Conservation (phyloP, 2,113 vertebrate species). For the Telmatochromis brachygnathus region DNA sequence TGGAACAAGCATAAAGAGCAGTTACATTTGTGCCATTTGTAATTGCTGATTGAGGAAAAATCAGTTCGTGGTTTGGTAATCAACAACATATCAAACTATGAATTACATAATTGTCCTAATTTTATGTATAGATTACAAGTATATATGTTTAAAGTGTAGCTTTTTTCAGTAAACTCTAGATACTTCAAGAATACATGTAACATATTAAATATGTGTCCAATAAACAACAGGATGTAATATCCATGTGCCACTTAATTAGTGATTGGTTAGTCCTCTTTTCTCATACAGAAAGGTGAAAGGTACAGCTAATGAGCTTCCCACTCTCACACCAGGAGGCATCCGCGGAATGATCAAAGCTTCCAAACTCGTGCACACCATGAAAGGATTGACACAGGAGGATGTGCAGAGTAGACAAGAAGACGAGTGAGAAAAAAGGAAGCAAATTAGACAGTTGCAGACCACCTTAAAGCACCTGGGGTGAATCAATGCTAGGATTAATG, state of each 20-base stretch:
- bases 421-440: not conserved
- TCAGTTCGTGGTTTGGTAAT: not conserved
- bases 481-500: slow-evolving; percentile 18
- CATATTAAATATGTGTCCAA: not conserved
- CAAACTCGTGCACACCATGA: not conserved
- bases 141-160: not conserved
- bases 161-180: not conserved
- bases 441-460: slow-evolving; percentile 9
- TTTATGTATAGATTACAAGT: not conserved
- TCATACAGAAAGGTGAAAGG: slow-evolving; percentile 2
- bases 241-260: slow-evolving; percentile 17
- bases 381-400: not conserved
- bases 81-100: not conserved
- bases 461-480: slow-evolving; percentile 16
- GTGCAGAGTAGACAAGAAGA: slow-evolving; percentile 15
- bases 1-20: not conserved
- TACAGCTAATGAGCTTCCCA: slow-evolving; percentile 33
- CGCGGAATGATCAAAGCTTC: slow-evolving; percentile 41
- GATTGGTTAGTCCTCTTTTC: not conserved
- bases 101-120: not conserved
- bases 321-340: not conserved
- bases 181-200: not conserved
- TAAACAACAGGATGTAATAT: not conserved
- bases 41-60: not conserved
- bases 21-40: not conserved